Percentiles rank a stretch among this genome's conserved stretches.
Conservation (phyloP, 1,140 invertebrate species). For the Pogonomyrmex barbatus region DNA sequence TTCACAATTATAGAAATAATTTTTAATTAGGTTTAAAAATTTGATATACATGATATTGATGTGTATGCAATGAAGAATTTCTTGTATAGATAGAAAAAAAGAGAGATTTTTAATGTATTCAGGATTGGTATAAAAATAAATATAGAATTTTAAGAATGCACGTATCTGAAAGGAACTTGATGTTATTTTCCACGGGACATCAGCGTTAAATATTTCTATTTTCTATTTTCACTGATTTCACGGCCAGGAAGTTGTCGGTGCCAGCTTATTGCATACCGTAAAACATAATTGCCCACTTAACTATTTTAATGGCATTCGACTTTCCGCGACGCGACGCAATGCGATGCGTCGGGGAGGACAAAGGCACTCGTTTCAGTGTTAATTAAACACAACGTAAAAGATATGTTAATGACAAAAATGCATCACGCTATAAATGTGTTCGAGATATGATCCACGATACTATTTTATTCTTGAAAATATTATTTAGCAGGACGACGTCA, state of each 20-base stretch:
- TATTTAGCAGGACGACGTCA: neutral
- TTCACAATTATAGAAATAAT: neutral
- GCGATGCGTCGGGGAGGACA: neutral
- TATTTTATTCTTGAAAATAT: neutral
- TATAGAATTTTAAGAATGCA: neutral
- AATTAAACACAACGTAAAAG: constrained; percentile 41
- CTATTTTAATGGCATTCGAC: constrained; percentile 42
- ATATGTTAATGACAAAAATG: neutral
- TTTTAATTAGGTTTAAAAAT: neutral
- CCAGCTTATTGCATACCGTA: constrained; percentile 45
- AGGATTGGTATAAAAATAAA: neutral
- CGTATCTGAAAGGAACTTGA: neutral
- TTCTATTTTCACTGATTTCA: constrained; percentile 35
- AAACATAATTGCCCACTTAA: constrained; percentile 47
- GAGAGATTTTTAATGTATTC: neutral
- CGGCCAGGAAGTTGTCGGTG: constrained; percentile 31
- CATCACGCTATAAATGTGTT: neutral
- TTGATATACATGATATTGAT: neutral
- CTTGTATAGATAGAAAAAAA: neutral
- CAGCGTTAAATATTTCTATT: neutral
- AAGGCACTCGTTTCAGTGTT: constrained; percentile 12
- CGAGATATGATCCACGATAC: neutral
- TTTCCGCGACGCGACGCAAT: neutral
- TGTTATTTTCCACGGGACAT: neutral
- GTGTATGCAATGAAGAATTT: neutral